Percentiles rank a stretch among this genome's conserved stretches.
phyloP scores from a whole-genome alignment of 2,113 vertebrate species.

The Gallinago undulata region DNA sequence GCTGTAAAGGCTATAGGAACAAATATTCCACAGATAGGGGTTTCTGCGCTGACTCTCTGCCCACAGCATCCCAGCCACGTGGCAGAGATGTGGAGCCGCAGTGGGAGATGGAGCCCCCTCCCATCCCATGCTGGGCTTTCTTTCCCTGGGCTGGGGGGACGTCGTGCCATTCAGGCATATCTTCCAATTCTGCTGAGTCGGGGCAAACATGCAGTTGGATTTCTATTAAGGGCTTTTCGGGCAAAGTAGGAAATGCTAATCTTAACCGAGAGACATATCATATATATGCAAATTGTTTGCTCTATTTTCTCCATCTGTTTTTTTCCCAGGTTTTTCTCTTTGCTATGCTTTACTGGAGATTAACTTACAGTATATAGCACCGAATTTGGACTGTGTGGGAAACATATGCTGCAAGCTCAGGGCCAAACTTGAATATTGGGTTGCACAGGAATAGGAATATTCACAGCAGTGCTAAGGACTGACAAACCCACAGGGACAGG shows the following conservation, averaged over 20 bases:
- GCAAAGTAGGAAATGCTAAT: constrained; percentile 50
- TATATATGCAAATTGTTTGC: constrained; percentile 67
- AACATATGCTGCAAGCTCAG: constrained; percentile 65
- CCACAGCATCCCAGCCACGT: neutral
- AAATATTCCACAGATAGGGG: neutral
- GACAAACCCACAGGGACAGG: constrained; percentile 52
- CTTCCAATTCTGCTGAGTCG: neutral
- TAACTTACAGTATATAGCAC: constrained; percentile 55
- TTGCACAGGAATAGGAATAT: constrained; percentile 58
- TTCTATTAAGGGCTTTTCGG: constrained; percentile 42
- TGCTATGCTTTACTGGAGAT: constrained; percentile 39
- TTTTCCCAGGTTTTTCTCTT: constrained; percentile 51
- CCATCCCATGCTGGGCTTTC: no score
- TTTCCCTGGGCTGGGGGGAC: neutral
- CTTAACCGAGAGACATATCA: constrained; percentile 59
- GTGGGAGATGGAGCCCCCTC: neutral
- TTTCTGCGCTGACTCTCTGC: neutral
- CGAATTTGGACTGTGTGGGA: constrained; percentile 55
- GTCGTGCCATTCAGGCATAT: neutral
- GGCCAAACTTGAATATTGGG: constrained; percentile 59
- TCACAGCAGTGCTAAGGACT: constrained; percentile 45
- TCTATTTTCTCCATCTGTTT: constrained; percentile 70
- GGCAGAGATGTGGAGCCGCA: neutral
- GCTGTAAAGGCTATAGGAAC: neutral
- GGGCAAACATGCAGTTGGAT: neutral